Evolutionary conservation across 2,113 vertebrate genomes (phyloP).

Genomic region (Forbesichthys agassizii): DNA sequence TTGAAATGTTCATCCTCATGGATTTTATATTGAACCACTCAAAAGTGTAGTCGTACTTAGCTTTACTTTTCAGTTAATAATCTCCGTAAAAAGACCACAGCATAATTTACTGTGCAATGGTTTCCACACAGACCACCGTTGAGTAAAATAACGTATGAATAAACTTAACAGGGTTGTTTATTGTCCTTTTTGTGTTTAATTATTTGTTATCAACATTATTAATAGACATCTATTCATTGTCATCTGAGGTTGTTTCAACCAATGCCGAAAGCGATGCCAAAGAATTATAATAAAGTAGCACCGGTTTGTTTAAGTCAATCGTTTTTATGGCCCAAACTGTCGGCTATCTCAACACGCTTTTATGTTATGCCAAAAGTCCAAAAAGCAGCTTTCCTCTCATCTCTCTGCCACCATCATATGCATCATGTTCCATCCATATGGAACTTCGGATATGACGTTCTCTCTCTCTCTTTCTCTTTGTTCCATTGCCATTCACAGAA

Average conservation of each 20-base stretch:
- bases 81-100: too few species aligned
- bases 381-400: constrained; percentile 61
- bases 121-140: too few species aligned
- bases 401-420: constrained; percentile 70
- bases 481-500: constrained; percentile 64
- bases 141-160: not conserved
- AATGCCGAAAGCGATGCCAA: constrained; percentile 2
- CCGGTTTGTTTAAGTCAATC: too few species aligned
- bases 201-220: not conserved
- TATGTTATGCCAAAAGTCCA: constrained; percentile 60
- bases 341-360: constrained; percentile 46
- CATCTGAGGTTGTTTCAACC: too few species aligned
- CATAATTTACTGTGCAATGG: too few species aligned
- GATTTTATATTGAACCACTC: not conserved
- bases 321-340: constrained; percentile 15
- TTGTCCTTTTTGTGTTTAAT: not conserved
- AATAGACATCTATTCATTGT: constrained; percentile 2
- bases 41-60: not conserved
- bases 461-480: constrained; percentile 50
- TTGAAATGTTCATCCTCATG: not conserved
- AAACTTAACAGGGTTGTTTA: constrained; percentile 1
- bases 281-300: not conserved
- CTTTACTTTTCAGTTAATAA: too few species aligned
- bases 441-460: constrained; percentile 79
- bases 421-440: constrained; percentile 81